These are phyloP conservation scores for Etheostoma perlongum DNA, from an alignment of 2,797 vertebrate genomes.

Conservation along the genomic window DNA sequence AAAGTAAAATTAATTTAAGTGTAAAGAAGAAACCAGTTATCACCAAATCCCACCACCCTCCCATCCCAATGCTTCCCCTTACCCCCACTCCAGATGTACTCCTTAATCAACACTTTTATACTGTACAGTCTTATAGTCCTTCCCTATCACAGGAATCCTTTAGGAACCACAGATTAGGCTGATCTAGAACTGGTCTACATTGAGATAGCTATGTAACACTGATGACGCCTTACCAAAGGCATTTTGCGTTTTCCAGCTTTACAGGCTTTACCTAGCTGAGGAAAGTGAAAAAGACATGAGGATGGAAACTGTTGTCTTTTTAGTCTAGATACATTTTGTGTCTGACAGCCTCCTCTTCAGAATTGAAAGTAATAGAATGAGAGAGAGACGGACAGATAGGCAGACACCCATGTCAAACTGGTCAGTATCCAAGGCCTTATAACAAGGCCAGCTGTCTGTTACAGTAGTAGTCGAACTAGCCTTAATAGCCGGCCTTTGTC, in stretches of 20 bases:
- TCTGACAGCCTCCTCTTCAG: conserved; percentile 21
- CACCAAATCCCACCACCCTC: not conserved
- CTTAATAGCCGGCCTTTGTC: conserved; percentile 70
- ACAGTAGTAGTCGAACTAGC: conserved; percentile 52
- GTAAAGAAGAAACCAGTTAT: not conserved
- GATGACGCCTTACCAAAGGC: conserved; percentile 31
- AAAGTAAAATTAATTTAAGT: not conserved
- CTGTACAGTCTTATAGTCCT: too few species aligned
- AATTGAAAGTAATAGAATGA: conserved; percentile 47
- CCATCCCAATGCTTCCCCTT: not conserved
- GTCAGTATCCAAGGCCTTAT: conserved; percentile 58
- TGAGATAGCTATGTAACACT: conserved; percentile 13
- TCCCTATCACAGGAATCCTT: not conserved
- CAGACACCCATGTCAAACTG: conserved; percentile 39
- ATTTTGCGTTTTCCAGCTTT: conserved; percentile 27
- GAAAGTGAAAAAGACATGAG: conserved; percentile 16
- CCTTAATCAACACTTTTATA: not conserved
- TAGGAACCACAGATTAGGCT: not conserved
- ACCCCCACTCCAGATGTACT: not conserved
- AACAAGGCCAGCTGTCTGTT: conserved; percentile 72
- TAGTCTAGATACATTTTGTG: conserved; percentile 31
- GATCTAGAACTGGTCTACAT: not conserved
- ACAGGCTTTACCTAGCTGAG: conserved; percentile 9
- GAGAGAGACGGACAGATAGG: conserved; percentile 47
- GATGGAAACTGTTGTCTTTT: conserved; percentile 27